A percentile compares a stretch with the other conserved stretches of the same genome.
Conservation (phyloP, 1,140 invertebrate genomes). For the Arion vulgaris region DNA sequence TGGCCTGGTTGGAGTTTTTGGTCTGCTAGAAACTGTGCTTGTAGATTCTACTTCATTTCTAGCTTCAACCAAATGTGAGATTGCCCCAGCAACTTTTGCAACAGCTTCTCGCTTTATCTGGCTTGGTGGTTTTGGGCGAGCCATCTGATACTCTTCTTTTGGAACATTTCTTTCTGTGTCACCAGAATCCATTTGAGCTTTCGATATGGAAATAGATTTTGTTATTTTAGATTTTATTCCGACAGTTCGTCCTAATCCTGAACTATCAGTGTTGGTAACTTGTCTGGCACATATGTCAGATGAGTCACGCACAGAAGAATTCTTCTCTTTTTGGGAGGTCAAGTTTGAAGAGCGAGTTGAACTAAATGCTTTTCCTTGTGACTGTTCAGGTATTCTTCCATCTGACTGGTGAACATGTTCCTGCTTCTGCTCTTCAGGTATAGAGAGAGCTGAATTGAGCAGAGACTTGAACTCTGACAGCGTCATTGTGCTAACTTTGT, state of each 20-base stretch:
- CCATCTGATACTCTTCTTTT: conserved; percentile 35
- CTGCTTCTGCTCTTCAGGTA: conserved; percentile 35
- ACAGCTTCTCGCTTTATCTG: conserved; percentile 35
- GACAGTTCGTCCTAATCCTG: background rate
- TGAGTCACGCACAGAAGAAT: conserved; percentile 40
- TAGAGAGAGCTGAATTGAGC: conserved; percentile 55
- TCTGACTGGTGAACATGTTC: conserved; percentile 19
- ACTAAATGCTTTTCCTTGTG: background rate
- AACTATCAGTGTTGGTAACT: conserved; percentile 12
- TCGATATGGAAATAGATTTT: conserved; percentile 16
- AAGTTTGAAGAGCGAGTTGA: conserved; percentile 16
- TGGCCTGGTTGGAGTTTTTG: conserved; percentile 39
- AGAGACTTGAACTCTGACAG: conserved; percentile 65
- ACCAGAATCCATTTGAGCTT: conserved; percentile 15
- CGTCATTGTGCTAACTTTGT: conserved; percentile 63
- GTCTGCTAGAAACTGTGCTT: conserved; percentile 5
- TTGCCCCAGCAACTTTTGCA: conserved; percentile 37
- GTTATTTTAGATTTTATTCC: conserved; percentile 43
- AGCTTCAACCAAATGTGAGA: conserved; percentile 34
- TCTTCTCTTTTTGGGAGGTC: conserved; percentile 41
- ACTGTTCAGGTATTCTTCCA: background rate
- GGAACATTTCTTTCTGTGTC: background rate
- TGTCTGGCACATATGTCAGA: conserved; percentile 15
- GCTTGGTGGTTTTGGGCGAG: conserved; percentile 29
- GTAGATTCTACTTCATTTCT: conserved; percentile 1